phyloP scores from a whole-genome alignment of 2,797 vertebrate genomes.

The Stomatorhinus walkeri region DNA sequence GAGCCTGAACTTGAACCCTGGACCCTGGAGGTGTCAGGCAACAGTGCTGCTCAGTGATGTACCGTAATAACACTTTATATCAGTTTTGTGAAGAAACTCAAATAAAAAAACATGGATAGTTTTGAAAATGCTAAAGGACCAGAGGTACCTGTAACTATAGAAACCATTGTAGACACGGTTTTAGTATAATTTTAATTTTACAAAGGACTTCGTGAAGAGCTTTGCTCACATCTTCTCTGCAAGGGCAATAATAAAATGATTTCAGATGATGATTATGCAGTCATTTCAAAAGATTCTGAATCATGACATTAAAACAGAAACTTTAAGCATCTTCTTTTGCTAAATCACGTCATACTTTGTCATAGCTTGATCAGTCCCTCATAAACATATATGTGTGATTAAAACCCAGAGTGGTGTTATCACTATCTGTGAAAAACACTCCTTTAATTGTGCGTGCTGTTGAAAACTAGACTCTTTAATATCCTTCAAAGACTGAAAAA shows the following conservation, averaged over 20 bases:
- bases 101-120: not conserved
- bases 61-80: not conserved
- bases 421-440: not conserved
- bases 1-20: not conserved
- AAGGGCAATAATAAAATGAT: not conserved
- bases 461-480: not conserved
- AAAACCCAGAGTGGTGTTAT: not conserved
- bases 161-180: slow-evolving; percentile 4
- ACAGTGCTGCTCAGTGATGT: not conserved
- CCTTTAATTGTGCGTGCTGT: not conserved
- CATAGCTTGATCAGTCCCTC: not conserved
- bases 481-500: not conserved
- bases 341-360: slow-evolving; percentile 5
- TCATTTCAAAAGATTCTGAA: not conserved
- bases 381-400: not conserved
- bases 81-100: not conserved
- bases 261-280: not conserved
- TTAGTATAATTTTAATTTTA: slow-evolving; percentile 4
- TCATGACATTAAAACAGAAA: not conserved
- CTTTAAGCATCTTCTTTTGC: not conserved
- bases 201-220: not conserved
- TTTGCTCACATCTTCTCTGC: not conserved
- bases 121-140: not conserved
- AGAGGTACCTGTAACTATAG: not conserved
- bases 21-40: not conserved